Percentiles rank a stretch among this genome's conserved stretches.
These are phyloP conservation scores for Struthio camelus DNA, from an alignment of 2,113 vertebrate genomes.

Conservation along the genomic window DNA sequence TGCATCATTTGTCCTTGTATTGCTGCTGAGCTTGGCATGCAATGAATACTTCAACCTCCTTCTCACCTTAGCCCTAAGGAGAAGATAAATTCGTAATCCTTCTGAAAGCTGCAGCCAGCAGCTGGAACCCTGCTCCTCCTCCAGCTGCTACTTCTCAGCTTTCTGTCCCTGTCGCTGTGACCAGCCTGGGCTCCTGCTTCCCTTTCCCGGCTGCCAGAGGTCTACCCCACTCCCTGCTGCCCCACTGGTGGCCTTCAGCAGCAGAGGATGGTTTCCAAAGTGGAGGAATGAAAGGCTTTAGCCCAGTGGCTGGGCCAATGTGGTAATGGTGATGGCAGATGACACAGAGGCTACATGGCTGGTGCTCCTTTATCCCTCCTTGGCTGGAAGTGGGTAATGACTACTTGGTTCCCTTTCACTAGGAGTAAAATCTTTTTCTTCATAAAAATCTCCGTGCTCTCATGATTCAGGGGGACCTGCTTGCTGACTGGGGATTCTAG, in stretches of 20 bases:
- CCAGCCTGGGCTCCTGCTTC: fast-evolving
- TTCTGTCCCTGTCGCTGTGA: not conserved
- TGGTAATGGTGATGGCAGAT: not conserved
- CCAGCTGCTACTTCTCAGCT: not conserved
- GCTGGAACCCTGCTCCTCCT: not conserved
- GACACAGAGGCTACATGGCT: not conserved
- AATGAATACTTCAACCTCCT: slow-evolving; percentile 13
- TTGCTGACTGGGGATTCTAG: not conserved
- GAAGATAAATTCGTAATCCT: not conserved
- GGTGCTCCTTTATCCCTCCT: not conserved
- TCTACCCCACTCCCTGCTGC: not conserved
- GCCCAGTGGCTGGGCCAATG: not conserved
- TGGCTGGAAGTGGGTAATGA: not conserved
- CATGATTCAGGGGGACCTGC: fast-evolving
- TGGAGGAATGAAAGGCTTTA: not conserved
- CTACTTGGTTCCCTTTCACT: not conserved
- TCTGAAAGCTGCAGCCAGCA: not conserved
- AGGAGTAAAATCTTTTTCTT: not conserved
- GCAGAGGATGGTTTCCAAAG: not conserved
- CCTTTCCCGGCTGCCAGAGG: not conserved
- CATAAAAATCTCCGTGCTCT: not conserved
- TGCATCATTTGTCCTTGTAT: not conserved
- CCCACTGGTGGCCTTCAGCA: not conserved
- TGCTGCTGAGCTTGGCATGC: not conserved
- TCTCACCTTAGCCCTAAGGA: not conserved